Base-by-base conservation (phyloP, 2,113 vertebrate species). In the Centropus bengalensis region DNA sequence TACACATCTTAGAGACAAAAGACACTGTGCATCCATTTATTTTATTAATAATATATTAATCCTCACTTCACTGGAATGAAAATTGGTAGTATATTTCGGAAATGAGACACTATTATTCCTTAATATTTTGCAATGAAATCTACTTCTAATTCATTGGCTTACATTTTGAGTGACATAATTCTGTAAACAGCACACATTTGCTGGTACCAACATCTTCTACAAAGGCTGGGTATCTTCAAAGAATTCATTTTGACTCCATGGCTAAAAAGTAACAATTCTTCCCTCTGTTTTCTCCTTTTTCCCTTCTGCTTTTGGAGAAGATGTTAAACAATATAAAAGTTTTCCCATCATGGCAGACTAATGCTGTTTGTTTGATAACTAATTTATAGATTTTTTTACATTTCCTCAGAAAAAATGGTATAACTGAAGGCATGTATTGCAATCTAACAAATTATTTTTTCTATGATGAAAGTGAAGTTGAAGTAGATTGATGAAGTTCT, bases 151-250 rank as follows among this genome's bases (percentile, higher is more conserved):
- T 73, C 4, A 16, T 51, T 76, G 8, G 4, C 54, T 89, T 74
- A 24, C 5, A n/a, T 45, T 77, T 80, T 33, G 2, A 66, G 26
- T 58, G 36, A 54, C 1, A 5, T 59, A n/a, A 26, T 71, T 58
- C 23, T 10, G 3, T n/a, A 45, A 9, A 45, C 3, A 33, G 2
- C 5, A n/a, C 30, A 27, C 12, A 56, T 12, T 1, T 40, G 22
- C 9, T 71, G 28, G 11, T 26, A 63, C 12, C 8, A 87, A 60
- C 36, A 22, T 40, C 16, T 21, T 58, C 14, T 74, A 19, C 28
- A 63, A 68, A 51, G 24, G 52, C 9, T 56, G 24, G 11, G 32
- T 27, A 8, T 32, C 15, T 81, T 28, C 32, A 70, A 69, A 75
- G 30, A 23, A 30, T 82, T 85, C 8, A 45, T 56, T 76, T 51